Evolutionary conservation across 2,113 vertebrate genomes (phyloP), one percentile per base, ranked within the genome.

Genomic region (Vanacampus margaritifer): DNA sequence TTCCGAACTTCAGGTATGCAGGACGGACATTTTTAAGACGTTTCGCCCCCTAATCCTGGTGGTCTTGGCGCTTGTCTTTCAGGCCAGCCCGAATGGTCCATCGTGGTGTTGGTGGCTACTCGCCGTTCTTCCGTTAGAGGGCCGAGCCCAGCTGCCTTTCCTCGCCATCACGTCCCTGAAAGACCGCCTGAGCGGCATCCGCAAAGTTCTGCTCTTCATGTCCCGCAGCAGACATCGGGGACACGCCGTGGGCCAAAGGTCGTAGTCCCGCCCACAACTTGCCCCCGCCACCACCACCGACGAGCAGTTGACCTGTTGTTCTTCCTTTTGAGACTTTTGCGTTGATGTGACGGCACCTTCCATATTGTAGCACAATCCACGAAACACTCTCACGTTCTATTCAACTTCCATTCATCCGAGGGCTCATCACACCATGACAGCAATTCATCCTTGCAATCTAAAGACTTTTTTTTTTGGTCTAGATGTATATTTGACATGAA

Each of bases 71-170:
- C 35, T 1, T 2, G 48, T 64, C 69, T 4, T 59, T 53, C 79
- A 98, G 96, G 90, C 86, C 60, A 93, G 92, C 82, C 92, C 93
- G 0, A 93, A 91, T 60, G 96, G 94, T 17, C 96, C 97, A 12
- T 92, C 92, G 0, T 98, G 97, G 95, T 95, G 94, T 79, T 98
- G 96, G 94, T 96, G 94, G 94, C 80, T 95, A 54, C 85, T 96
- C 67, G 95, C 93, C 0, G 94, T 97, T 71, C 81, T 97, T 68
- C 95, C 96, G 0, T 68, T 97, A 67, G 96, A 95, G 56, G 92
- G 89, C 69, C 91, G 93, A 77, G 94, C 96, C 73, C 95, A 97
- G 82, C 91, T 97, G 69, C 93, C 93, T 0, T 94, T 96, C 64
- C 78, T 96, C 5, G 91, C 94, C 54, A 93, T 96, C 92, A 95